phyloP scores from a whole-genome alignment of 2,797 vertebrate genomes.

The Muscicapa striata region DNA sequence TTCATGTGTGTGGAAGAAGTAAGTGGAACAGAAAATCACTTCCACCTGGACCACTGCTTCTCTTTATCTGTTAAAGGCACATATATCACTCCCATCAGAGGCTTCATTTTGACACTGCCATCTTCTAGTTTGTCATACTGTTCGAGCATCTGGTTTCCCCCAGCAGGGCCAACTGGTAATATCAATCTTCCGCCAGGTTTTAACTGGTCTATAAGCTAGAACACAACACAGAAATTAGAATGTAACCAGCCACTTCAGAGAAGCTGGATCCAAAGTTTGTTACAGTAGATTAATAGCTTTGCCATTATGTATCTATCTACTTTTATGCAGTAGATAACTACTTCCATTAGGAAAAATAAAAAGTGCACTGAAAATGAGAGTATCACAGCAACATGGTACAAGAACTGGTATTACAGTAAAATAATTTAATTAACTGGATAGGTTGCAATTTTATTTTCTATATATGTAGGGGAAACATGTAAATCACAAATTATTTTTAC shows the following conservation, averaged over 20 bases:
- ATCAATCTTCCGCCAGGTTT: conserved; percentile 98
- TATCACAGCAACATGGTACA: neutral
- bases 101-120: conserved; percentile 97
- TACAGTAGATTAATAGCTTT: neutral
- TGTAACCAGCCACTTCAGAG: conserved; percentile 32
- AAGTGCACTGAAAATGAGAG: neutral
- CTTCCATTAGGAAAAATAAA: neutral
- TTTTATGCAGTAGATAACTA: neutral
- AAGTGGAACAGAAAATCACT: conserved; percentile 97
- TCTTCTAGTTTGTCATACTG: conserved; percentile 98
- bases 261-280: conserved; percentile 22
- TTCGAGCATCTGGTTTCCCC: conserved; percentile 99
- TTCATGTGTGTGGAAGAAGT: conserved; percentile 86
- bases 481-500: neutral
- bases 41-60: conserved; percentile 99
- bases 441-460: neutral
- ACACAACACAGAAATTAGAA: conserved; percentile 61
- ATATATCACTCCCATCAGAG: conserved; percentile 99
- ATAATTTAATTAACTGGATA: neutral
- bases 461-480: neutral
- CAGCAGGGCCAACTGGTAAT: conserved; percentile 95
- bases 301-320: neutral
- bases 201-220: conserved; percentile 95
- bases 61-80: conserved; percentile 99
- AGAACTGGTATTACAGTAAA: neutral